Evolutionary conservation across 2,888 invertebrate genomes (phyloP).

Genomic region (Apeira syringaria): DNA sequence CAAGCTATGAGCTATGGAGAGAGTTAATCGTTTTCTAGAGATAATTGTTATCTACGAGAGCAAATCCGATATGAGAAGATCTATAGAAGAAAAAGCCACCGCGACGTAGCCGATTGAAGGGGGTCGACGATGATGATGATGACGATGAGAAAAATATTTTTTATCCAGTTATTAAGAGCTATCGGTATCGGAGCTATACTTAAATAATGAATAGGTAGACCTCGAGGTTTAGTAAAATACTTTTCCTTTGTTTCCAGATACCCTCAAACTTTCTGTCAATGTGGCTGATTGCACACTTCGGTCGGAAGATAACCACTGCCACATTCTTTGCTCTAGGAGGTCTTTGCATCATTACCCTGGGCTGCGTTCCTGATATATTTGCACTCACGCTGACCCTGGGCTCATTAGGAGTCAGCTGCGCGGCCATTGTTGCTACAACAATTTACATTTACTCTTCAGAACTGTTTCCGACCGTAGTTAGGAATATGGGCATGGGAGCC

Average conservation of each 20-base stretch:
- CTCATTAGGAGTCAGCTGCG: conserved; percentile 89
- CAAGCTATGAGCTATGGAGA: no score
- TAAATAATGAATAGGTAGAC: no score
- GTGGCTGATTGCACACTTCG: conserved; percentile 85
- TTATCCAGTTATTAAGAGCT: no score
- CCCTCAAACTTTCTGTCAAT: conserved; percentile 76
- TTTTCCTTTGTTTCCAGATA: conserved; percentile 55
- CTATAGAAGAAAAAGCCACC: no score
- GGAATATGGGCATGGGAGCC: conserved; percentile 93
- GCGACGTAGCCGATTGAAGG: no score
- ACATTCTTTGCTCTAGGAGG: conserved; percentile 84
- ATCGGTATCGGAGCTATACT: no score
- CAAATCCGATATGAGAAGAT: no score
- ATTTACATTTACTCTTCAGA: conserved; percentile 94
- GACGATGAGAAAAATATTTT: no score
- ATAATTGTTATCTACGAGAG: no score
- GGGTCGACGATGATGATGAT: no score
- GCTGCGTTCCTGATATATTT: conserved; percentile 74
- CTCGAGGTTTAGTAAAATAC: no score
- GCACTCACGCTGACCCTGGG: conserved; percentile 86
- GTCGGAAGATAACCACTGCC: conserved; percentile 86
- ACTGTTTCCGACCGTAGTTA: conserved; percentile 93
- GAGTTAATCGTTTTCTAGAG: no score
- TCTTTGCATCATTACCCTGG: conserved; percentile 83
- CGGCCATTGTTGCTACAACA: conserved; percentile 90